Percentiles rank a stretch among this genome's conserved stretches.
Evolutionary conservation across 2,888 invertebrate genomes (phyloP).

Genomic region (Linnaemya tessellans): DNA sequence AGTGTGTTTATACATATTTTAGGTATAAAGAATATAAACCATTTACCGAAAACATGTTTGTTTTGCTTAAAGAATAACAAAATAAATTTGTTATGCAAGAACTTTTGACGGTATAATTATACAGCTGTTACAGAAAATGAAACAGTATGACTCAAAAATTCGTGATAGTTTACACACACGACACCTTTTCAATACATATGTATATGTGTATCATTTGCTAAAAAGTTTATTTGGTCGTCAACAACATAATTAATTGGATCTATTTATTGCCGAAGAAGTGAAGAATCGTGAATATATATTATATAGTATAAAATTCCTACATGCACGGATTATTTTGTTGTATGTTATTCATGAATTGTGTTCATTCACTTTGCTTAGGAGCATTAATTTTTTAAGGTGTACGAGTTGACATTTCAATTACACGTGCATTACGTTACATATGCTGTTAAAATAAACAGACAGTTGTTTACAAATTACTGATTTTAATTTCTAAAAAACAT

Average conservation of each 20-base stretch:
- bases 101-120: slow-evolving; percentile 47
- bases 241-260: neutral
- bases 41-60: slow-evolving; percentile 58
- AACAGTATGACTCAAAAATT: slow-evolving; percentile 24
- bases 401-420: slow-evolving; percentile 1
- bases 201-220: too few relatives aligned
- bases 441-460: slow-evolving; percentile 49
- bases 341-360: too few relatives aligned
- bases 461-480: slow-evolving; percentile 46
- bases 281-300: too few relatives aligned
- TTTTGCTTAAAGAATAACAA: slow-evolving; percentile 12
- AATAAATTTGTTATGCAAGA: slow-evolving; percentile 65
- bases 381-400: neutral
- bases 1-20: neutral
- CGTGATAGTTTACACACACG: too few relatives aligned
- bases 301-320: too few relatives aligned
- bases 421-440: slow-evolving; percentile 36
- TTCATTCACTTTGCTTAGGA: neutral
- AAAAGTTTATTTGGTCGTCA: too few relatives aligned
- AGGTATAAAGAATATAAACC: neutral
- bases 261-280: too few relatives aligned
- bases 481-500: slow-evolving; percentile 37
- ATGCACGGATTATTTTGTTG: too few relatives aligned
- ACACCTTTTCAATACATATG: too few relatives aligned
- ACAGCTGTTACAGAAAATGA: slow-evolving; percentile 48